Evolutionary conservation across 2,888 invertebrate genomes (phyloP).

Genomic region (Leptopilina myrica): DNA sequence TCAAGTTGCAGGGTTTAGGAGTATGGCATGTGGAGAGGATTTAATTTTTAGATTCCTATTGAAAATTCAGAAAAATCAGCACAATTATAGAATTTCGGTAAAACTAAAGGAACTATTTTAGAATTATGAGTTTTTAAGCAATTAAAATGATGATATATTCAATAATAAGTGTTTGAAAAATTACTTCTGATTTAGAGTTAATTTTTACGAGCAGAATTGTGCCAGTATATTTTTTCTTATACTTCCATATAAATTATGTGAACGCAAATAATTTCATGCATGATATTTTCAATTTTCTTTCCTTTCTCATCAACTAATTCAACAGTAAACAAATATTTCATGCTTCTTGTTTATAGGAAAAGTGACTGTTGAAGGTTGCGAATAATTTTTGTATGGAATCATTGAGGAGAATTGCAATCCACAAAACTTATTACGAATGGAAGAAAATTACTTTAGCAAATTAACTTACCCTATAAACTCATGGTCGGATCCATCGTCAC

Average conservation of each 20-base stretch:
- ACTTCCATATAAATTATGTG: background rate
- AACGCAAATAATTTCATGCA: slow-evolving; percentile 1
- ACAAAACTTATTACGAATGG: background rate
- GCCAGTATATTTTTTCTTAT: background rate
- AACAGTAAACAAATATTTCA: slow-evolving; percentile 8
- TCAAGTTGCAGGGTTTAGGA: too few species aligned
- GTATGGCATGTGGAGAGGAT: too few species aligned
- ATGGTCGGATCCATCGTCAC: slow-evolving; percentile 74
- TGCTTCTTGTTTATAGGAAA: background rate
- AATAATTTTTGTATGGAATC: background rate
- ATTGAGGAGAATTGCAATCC: slow-evolving; percentile 12
- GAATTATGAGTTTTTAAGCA: too few species aligned
- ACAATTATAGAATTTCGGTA: too few species aligned
- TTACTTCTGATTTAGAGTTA: background rate
- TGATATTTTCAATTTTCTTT: background rate
- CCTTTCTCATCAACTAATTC: background rate
- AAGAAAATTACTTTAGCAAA: background rate
- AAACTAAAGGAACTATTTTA: too few species aligned
- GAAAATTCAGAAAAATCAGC: too few species aligned
- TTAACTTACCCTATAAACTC: slow-evolving; percentile 73
- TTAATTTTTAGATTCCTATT: too few species aligned
- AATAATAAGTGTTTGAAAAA: too few species aligned
- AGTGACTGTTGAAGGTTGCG: background rate
- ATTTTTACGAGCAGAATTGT: background rate
- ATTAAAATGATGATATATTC: too few species aligned